A percentile compares a stretch with the other conserved stretches of the same genome.
phyloP scores from a whole-genome alignment of 2,797 vertebrate species.

The Sebastes cheni region DNA sequence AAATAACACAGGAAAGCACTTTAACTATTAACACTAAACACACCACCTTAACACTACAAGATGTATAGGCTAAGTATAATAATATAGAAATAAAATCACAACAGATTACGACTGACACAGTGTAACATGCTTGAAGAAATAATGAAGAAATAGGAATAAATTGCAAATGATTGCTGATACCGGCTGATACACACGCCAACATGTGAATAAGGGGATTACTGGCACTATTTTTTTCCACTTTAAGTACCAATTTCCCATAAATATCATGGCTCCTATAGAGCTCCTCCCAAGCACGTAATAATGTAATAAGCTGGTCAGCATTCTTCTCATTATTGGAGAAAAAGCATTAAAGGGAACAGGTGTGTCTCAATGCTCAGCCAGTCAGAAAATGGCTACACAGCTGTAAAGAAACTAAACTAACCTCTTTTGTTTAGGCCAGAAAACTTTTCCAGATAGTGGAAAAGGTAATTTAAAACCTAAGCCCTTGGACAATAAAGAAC shows the following conservation, averaged over 20 bases:
- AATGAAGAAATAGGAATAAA: too few species aligned
- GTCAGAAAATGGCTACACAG: conserved; percentile 48
- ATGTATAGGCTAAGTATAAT: too few species aligned
- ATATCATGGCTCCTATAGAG: neutral
- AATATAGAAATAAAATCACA: too few species aligned
- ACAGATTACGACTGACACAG: too few species aligned
- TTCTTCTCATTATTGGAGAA: conserved; percentile 46
- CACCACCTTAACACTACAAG: too few species aligned
- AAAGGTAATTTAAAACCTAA: conserved; percentile 71
- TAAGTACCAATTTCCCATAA: neutral
- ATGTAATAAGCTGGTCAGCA: conserved; percentile 31
- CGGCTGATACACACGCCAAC: too few species aligned
- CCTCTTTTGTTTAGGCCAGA: conserved; percentile 59
- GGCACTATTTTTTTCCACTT: too few species aligned
- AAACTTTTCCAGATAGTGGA: conserved; percentile 66
- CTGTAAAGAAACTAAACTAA: conserved; percentile 50
- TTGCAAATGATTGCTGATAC: too few species aligned
- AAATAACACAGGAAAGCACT: too few species aligned
- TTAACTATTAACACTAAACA: too few species aligned
- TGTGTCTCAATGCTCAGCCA: conserved; percentile 32
- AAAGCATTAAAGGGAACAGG: conserved; percentile 32
- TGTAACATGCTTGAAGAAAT: too few species aligned
- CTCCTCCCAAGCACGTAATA: neutral
- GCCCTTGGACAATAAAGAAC: conserved; percentile 79
- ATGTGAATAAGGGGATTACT: too few species aligned